These are phyloP conservation scores for Dicycla oo DNA, from an alignment of 2,888 invertebrate genomes.

Conservation along the genomic window DNA sequence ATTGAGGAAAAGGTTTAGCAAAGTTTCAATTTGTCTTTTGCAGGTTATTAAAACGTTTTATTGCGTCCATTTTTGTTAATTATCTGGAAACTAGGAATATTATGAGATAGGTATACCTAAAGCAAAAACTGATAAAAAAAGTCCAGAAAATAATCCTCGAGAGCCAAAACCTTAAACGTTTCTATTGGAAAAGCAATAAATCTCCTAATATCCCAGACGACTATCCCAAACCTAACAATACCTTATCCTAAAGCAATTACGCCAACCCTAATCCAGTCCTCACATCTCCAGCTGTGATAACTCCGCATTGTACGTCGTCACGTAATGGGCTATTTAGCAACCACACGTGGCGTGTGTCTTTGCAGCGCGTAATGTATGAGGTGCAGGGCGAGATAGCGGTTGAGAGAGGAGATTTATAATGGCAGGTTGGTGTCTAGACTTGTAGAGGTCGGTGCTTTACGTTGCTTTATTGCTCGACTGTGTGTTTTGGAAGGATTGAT, in stretches of 20 bases:
- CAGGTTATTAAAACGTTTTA: not conserved
- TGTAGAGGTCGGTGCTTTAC: slow-evolving; percentile 6
- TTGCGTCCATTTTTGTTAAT: not conserved
- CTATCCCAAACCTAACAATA: slow-evolving; percentile 22
- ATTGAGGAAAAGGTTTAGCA: slow-evolving; percentile 8
- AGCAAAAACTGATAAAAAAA: not conserved
- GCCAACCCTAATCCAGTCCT: slow-evolving; percentile 46
- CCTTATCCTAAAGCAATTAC: slow-evolving; percentile 38
- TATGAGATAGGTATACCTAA: no score
- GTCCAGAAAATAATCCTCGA: not conserved
- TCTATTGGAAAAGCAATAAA: not conserved
- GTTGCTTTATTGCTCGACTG: slow-evolving; percentile 20
- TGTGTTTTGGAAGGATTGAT: slow-evolving; percentile 13
- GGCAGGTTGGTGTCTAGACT: slow-evolving; percentile 29
- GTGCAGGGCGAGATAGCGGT: slow-evolving; percentile 38
- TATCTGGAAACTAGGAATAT: not conserved
- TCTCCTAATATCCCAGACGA: slow-evolving; percentile 7
- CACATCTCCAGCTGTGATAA: slow-evolving; percentile 42
- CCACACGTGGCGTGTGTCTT: slow-evolving; percentile 63
- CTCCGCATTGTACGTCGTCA: slow-evolving; percentile 35
- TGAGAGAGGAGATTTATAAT: slow-evolving; percentile 53
- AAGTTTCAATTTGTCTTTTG: slow-evolving; percentile 2
- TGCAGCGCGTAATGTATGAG: slow-evolving; percentile 53
- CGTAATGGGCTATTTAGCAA: slow-evolving; percentile 65
- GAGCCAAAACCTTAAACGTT: not conserved